These are phyloP conservation scores for Penelope pileata DNA, from an alignment of 2,113 vertebrate genomes.

Conservation along the genomic window DNA sequence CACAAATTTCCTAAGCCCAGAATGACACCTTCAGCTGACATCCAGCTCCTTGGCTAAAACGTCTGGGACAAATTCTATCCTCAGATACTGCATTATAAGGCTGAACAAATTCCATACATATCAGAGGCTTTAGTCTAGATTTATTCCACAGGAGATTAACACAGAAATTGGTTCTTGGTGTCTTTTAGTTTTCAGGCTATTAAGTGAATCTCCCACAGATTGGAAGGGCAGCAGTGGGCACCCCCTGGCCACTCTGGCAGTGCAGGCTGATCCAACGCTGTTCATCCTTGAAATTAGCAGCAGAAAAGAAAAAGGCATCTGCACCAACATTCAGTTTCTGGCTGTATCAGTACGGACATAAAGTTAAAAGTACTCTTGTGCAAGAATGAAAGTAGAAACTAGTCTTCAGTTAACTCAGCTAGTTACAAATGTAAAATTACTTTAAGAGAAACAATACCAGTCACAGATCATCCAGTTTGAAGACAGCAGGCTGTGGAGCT, in stretches of 20 bases:
- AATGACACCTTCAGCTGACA: not conserved
- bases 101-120: not conserved
- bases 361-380: not conserved
- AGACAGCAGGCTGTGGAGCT: not conserved
- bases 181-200: not conserved
- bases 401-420: not conserved
- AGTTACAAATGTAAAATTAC: not conserved
- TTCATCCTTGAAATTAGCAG: not conserved
- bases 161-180: not conserved
- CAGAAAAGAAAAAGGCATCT: not conserved
- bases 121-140: not conserved
- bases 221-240: not conserved
- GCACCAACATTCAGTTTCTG: not conserved
- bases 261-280: accelerated
- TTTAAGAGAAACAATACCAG: not conserved
- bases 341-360: not conserved
- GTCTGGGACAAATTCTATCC: not conserved
- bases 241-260: not conserved
- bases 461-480: accelerated
- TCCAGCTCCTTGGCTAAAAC: not conserved
- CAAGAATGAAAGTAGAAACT: not conserved
- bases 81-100: not conserved
- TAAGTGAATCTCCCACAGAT: not conserved
- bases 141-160: not conserved
- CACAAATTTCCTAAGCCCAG: not conserved